Base-by-base conservation (phyloP, 1,140 invertebrate species). In the Elymnias hypermnestra region DNA sequence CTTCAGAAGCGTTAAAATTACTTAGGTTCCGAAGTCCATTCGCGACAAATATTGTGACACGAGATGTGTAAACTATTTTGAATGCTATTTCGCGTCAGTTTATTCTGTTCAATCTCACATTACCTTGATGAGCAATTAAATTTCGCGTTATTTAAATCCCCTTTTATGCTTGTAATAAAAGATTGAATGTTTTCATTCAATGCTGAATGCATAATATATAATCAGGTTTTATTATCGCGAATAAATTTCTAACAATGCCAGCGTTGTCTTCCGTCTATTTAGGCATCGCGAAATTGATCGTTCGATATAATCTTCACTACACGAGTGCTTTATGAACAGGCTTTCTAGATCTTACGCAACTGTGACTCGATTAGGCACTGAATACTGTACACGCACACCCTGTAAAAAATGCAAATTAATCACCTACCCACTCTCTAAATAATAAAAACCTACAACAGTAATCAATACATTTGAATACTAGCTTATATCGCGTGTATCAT, bases 331-430 rank as follows among this genome's bases (percentile, higher is more conserved):
- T 31, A 22, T 19, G 13, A 22, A 40, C 17, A 49, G 38, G 40
- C 53, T 55, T 55, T 49, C 53, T 55, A 55, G 15, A 28, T 25
- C 15, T 55, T 49, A 28, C 53, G 37, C 29, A 49, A 55, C 44
- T 43, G 42, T 29, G 33, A 21, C 25, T 50, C 14, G 12, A 48
- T 55, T 55, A 45, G 45, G 45, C 37, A 39, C 45, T 37, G 21
- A 33, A 40, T 45, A 37, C 36, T 45, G 33, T 18, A 22, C 33
- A 18, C 19, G 19, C 22, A 33, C 12, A 18, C 7, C 15, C 29
- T 3, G n/a, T n/a, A n/a, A n/a, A n/a, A n/a, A n/a, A n/a, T n/a
- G n/a, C n/a, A n/a, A n/a, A n/a, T n/a, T n/a, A n/a, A n/a, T n/a
- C n/a, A n/a, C n/a, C n/a, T n/a, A n/a, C n/a, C n/a, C n/a, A n/a